phyloP scores from a whole-genome alignment of 2,113 vertebrate species.

The Thalassoma bifasciatum region DNA sequence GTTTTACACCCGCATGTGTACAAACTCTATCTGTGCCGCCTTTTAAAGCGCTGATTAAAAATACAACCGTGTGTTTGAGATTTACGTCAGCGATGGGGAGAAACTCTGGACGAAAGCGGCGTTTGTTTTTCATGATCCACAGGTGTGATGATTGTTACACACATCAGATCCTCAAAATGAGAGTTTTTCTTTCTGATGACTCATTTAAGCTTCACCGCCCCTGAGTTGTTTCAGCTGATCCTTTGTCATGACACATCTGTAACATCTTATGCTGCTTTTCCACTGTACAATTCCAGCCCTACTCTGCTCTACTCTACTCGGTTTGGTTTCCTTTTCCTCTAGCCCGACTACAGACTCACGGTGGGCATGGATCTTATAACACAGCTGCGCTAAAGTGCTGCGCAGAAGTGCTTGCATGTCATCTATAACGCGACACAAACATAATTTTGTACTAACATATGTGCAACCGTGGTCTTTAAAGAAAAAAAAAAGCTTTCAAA shows the following conservation, averaged over 20 bases:
- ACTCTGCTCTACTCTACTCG: no score
- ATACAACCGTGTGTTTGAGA: background rate
- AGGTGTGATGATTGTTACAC: constrained; percentile 13
- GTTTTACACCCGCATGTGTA: constrained; percentile 39
- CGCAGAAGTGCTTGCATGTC: no score
- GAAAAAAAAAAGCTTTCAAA: no score
- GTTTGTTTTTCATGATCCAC: background rate
- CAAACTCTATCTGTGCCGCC: background rate
- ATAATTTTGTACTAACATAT: no score
- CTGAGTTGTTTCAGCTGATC: constrained; percentile 25
- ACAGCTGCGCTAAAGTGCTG: no score
- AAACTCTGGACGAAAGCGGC: background rate
- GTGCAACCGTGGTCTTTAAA: no score
- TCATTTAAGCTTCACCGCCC: background rate
- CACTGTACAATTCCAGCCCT: no score
- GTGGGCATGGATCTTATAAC: no score
- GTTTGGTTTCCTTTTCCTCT: no score
- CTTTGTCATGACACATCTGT: constrained; percentile 10
- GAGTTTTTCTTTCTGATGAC: constrained; percentile 3
- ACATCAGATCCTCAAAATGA: constrained; percentile 31
- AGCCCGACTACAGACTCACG: no score
- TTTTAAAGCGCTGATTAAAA: background rate
- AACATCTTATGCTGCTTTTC: no score
- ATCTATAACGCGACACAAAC: no score
- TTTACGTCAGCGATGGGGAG: constrained; percentile 6